These are phyloP conservation scores for Cavia aperea DNA, from an alignment of 2,113 vertebrate genomes.

Conservation along the genomic window DNA sequence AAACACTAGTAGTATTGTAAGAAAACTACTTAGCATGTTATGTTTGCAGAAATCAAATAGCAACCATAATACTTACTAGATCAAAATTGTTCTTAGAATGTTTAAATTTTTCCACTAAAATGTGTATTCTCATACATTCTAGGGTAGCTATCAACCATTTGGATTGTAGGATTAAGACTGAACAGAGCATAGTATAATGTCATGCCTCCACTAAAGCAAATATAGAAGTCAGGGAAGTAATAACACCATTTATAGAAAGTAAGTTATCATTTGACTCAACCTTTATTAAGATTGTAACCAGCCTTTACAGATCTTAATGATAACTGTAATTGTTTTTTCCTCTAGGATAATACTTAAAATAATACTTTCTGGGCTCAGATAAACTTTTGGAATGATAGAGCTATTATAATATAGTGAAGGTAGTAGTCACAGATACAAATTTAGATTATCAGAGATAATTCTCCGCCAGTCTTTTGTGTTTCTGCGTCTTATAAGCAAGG, in stretches of 20 bases:
- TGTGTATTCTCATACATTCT: background rate
- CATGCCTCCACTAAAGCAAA: background rate
- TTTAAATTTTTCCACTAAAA: conserved; percentile 23
- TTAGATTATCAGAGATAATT: background rate
- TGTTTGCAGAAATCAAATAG: conserved; percentile 12
- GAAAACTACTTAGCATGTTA: background rate
- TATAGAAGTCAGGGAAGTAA: background rate
- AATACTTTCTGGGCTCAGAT: background rate
- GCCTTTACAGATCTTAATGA: background rate
- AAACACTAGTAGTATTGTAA: background rate
- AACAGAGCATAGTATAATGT: background rate
- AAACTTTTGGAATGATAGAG: background rate
- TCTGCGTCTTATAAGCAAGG: background rate
- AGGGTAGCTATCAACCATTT: background rate
- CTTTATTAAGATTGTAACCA: background rate
- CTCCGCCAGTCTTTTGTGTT: background rate
- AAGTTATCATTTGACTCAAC: background rate
- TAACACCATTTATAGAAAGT: background rate
- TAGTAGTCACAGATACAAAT: background rate
- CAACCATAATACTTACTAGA: background rate
- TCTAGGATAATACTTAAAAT: conserved; percentile 12
- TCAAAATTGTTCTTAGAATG: background rate
- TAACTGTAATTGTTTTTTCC: background rate
- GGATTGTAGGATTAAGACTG: background rate
- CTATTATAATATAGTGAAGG: background rate